Evolutionary conservation across 2,888 invertebrate species (phyloP), one percentile per base, ranked within the genome.

Genomic region (Kryphioiulus occultus): DNA sequence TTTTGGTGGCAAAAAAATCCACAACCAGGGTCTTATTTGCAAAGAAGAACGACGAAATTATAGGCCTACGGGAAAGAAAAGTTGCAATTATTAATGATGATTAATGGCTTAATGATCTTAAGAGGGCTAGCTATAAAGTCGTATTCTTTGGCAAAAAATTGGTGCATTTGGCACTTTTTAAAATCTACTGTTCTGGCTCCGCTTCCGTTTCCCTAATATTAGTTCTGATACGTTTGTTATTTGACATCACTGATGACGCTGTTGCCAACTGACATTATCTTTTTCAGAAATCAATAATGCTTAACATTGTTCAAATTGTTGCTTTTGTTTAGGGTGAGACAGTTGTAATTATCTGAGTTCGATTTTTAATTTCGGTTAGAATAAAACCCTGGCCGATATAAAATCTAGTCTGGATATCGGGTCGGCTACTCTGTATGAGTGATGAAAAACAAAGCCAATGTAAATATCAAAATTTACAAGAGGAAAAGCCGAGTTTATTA

Each of bases 241-340:
- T 59, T n/a, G n/a, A 59, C 59, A 59, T n/a, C 59, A 59, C n/a
- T 59, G 19, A n/a, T 59, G 47, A 2, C 22, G 59, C 59, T 12
- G 59, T n/a, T 59, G 59, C 47, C 47, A 47, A 17, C n/a, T 59
- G 59, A 12, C n/a, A 59, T n/a, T n/a, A n/a, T n/a, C n/a, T 2
- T 59, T 59, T 59, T 3, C 59, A 59, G 3, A 59, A 19, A 59
- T 59, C 59, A n/a, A 59, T 59, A 59, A 59, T 59, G n/a, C 59
- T 59, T 15, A 59, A 59, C 59, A 59, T n/a, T 59, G 59, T 59
- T 59, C 59, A 59, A 59, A n/a, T 19, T n/a, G 59, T 59, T 59
- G 59, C 59, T 59, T 19, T 5, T 59, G 9, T n/a, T 59, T n/a
- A n/a, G n/a, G 7, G 59, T n/a, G 59, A 10, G 12, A 15, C 47